phyloP scores from a whole-genome alignment of 2,797 vertebrate species.

The Rousettus madagascariensis region DNA sequence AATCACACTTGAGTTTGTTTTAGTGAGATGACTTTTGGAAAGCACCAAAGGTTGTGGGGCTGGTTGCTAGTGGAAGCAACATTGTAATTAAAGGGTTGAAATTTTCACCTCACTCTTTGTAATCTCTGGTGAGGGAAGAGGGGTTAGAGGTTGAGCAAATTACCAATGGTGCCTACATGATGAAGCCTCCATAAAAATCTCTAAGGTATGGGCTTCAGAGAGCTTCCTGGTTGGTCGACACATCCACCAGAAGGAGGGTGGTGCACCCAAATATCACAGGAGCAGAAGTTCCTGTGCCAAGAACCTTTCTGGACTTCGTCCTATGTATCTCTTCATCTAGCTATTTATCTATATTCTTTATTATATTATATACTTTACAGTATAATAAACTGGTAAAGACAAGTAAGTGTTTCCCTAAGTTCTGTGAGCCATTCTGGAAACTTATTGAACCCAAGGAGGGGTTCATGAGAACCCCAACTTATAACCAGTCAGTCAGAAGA shows the following conservation, averaged over 20 bases:
- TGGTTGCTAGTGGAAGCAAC: background rate
- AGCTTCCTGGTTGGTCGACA: background rate
- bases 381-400: background rate
- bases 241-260: background rate
- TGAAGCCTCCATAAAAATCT: background rate
- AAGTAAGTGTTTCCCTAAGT: background rate
- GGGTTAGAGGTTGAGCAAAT: background rate
- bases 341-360: background rate
- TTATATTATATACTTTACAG: background rate
- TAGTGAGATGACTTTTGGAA: constrained; percentile 2
- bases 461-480: background rate
- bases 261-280: background rate
- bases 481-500: background rate
- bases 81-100: background rate
- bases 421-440: background rate
- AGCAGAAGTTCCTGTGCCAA: background rate
- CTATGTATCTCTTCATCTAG: background rate
- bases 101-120: background rate
- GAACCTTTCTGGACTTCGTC: background rate
- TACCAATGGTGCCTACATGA: background rate
- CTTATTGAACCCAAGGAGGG: background rate
- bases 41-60: background rate
- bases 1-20: background rate
- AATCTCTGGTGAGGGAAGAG: background rate
- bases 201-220: background rate